These are phyloP conservation scores for Drosophila pseudoobscura DNA, from an alignment of 1,140 invertebrate species.

Conservation along the genomic window DNA sequence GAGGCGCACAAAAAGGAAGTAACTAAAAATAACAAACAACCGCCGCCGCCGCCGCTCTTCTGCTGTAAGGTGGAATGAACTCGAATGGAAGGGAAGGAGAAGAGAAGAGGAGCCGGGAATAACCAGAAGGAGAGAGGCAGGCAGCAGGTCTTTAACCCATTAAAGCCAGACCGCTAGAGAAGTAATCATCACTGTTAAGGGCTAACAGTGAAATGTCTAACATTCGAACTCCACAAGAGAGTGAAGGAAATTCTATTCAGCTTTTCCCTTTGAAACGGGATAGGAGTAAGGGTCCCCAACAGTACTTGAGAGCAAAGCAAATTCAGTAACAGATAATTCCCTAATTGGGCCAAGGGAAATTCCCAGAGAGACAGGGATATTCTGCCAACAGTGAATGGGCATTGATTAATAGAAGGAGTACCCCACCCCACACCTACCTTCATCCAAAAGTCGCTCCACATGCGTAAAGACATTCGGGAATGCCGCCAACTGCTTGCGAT, in stretches of 20 bases:
- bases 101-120: conserved; percentile 21
- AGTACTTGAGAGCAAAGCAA: too few species aligned
- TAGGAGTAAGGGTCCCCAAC: too few species aligned
- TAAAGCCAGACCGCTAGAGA: not conserved
- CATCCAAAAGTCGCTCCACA: conserved; percentile 98
- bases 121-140: conserved; percentile 29
- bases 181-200: too few species aligned
- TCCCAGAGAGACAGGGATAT: too few species aligned
- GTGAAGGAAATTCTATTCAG: too few species aligned
- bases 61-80: conserved; percentile 77
- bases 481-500: conserved; percentile 99
- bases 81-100: conserved; percentile 32
- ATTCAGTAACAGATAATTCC: too few species aligned
- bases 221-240: too few species aligned
- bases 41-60: conserved; percentile 58
- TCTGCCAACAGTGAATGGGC: too few species aligned
- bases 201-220: too few species aligned
- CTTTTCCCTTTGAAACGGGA: too few species aligned
- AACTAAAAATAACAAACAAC: conserved; percentile 80
- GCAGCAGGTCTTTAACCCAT: not conserved
- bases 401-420: too few species aligned
- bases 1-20: conserved; percentile 77
- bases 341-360: too few species aligned
- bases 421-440: conserved; percentile 88
- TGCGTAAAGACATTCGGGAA: conserved; percentile 99